Base-by-base conservation (phyloP, 2,888 invertebrate genomes). In the Pandemis heparana region DNA sequence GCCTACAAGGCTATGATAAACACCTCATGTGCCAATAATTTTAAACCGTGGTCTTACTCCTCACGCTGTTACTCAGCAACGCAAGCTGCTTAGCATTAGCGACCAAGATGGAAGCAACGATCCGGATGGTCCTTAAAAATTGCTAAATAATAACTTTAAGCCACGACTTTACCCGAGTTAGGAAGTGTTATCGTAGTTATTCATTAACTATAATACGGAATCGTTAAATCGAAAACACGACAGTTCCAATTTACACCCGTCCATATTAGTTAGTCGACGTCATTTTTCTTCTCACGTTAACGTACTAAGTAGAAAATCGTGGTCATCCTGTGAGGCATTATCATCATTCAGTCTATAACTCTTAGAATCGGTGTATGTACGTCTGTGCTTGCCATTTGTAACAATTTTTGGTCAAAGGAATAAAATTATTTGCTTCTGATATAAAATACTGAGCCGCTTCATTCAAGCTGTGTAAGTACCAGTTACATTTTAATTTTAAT, bases 301-400 rank as follows among this genome's bases (percentile, higher is more conserved):
- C 69, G 56, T 9, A 7, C 14, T 48, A 73, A 73, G 56, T 69
- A 59, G 14, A 41, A 51, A 23, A 73, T 73, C 64, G 68, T 16
- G 14, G 4, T 16, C 63, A 59, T 73, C 73, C 63, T 73, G 38
- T 59, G 4, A 46, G 5, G 9, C 18, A 8, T 32, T 43, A 39
- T 10, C 18, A 53, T 41, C 5, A 41, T 16, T 6, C 43, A 56
- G 62, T 46, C 14, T 38, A n/a, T 0, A 6, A 8, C 9, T 16
- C 8, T 59, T n/a, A 12, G 9, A 14, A n/a, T 8, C 18, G 23
- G 9, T 5, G n/a, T 41, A 23, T 59, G 38, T 1, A 64, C 46
- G 9, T 56, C 12, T 14, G 3, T 56, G 43, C 4, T 10, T 56
- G 16, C 16, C 9, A 9, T 16, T 18, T 9, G 2, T 51, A 5